phyloP scores from a whole-genome alignment of 2,797 vertebrate species.

The Coendou prehensilis region DNA sequence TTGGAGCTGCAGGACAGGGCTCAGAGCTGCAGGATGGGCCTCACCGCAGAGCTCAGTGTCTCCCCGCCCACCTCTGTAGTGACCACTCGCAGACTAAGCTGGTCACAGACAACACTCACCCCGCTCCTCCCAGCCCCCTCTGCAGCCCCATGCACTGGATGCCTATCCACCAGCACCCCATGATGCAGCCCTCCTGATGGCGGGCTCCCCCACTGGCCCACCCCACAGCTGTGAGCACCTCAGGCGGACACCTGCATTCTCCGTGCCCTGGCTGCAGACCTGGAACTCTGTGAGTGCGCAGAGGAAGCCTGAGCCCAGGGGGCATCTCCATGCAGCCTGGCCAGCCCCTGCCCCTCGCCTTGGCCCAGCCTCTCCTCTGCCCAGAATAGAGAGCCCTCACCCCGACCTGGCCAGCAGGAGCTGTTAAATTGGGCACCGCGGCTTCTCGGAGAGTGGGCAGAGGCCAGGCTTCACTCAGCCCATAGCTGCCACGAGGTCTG shows the following conservation, averaged over 20 bases:
- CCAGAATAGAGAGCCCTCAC: not conserved
- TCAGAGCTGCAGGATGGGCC: not conserved
- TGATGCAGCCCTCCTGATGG: not conserved
- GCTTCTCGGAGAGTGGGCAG: not conserved
- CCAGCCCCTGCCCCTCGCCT: accelerated
- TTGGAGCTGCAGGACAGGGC: no score
- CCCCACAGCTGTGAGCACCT: accelerated
- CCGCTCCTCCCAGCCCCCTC: not conserved
- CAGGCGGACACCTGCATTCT: not conserved
- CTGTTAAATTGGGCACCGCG: accelerated
- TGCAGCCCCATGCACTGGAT: accelerated
- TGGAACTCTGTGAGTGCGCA: not conserved
- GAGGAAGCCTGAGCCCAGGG: not conserved
- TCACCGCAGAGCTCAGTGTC: not conserved
- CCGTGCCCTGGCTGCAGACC: accelerated
- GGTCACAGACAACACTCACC: no score
- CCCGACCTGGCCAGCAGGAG: not conserved
- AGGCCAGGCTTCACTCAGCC: not conserved
- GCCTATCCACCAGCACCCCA: accelerated
- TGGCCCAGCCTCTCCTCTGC: not conserved
- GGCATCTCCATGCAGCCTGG: not conserved
- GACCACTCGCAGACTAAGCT: accelerated
- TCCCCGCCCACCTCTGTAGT: not conserved
- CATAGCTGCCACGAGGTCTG: not conserved
- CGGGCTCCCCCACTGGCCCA: accelerated